Conservation (phyloP, 2,888 invertebrate species). For the Epicampocera succincta region DNA sequence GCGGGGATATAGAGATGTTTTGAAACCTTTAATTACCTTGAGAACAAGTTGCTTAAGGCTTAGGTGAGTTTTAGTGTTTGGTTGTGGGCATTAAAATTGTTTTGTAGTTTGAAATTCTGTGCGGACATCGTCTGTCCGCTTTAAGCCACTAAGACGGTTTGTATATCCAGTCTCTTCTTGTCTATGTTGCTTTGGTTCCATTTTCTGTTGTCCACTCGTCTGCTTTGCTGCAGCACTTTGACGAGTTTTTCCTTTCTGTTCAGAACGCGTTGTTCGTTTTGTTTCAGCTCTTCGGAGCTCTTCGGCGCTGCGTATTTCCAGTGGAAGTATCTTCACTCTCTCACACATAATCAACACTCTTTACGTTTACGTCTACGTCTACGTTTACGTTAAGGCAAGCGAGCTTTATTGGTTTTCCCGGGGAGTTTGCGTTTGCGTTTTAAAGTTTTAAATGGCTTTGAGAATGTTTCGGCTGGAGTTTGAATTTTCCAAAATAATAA, state of each 20-base stretch:
- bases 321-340: constrained; percentile 34
- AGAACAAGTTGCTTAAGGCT: constrained; percentile 43
- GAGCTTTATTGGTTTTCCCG: constrained; percentile 38
- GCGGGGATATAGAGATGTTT: too few relatives aligned
- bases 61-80: constrained; percentile 55
- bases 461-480: constrained; percentile 29
- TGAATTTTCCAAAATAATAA: constrained; percentile 32
- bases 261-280: not conserved
- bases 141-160: constrained; percentile 64
- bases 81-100: constrained; percentile 28
- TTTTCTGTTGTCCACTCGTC: constrained; percentile 42
- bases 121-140: constrained; percentile 15
- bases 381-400: constrained; percentile 62
- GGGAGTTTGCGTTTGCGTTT: not conserved
- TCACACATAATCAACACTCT: constrained; percentile 54
- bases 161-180: constrained; percentile 64
- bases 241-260: constrained; percentile 44
- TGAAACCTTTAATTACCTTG: constrained; percentile 62
- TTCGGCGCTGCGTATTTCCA: constrained; percentile 19
- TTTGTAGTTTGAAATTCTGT: constrained; percentile 18
- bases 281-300: constrained; percentile 17
- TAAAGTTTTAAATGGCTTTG: constrained; percentile 22
- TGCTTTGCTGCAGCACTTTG: constrained; percentile 55
- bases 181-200: constrained; percentile 6
- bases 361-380: too few relatives aligned